These are phyloP conservation scores for Pseudotriccus pelzelni DNA, from an alignment of 2,797 vertebrate genomes.

Conservation along the genomic window DNA sequence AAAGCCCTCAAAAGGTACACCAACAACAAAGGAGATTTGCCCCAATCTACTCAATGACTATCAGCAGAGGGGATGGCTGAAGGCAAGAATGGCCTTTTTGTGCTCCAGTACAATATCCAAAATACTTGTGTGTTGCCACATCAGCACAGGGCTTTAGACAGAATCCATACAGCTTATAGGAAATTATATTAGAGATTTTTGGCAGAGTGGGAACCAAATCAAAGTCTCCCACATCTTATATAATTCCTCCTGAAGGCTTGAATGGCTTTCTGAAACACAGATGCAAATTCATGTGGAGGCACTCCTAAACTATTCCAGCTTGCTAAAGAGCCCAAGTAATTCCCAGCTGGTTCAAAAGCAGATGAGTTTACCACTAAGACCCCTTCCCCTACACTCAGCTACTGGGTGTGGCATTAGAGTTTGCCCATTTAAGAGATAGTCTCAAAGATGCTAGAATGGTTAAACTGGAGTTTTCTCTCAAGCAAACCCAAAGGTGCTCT, in stretches of 20 bases:
- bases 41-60: not conserved
- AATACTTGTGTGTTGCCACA: not conserved
- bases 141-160: not conserved
- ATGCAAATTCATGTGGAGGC: not conserved
- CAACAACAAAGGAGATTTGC: not conserved
- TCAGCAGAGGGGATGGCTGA: not conserved
- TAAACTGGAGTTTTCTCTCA: conserved; percentile 15
- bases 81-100: not conserved
- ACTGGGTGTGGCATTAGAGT: not conserved
- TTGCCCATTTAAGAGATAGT: not conserved
- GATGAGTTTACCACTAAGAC: not conserved
- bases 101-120: not conserved
- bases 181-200: not conserved
- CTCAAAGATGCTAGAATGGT: not conserved
- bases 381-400: not conserved
- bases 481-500: not conserved
- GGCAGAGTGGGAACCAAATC: not conserved
- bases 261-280: not conserved
- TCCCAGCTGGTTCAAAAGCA: not conserved
- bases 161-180: not conserved
- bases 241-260: not conserved
- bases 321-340: not conserved
- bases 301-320: not conserved
- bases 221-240: not conserved
- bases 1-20: not conserved